Evolutionary conservation across 2,797 vertebrate genomes (phyloP).

Genomic region (Acomys russatus): DNA sequence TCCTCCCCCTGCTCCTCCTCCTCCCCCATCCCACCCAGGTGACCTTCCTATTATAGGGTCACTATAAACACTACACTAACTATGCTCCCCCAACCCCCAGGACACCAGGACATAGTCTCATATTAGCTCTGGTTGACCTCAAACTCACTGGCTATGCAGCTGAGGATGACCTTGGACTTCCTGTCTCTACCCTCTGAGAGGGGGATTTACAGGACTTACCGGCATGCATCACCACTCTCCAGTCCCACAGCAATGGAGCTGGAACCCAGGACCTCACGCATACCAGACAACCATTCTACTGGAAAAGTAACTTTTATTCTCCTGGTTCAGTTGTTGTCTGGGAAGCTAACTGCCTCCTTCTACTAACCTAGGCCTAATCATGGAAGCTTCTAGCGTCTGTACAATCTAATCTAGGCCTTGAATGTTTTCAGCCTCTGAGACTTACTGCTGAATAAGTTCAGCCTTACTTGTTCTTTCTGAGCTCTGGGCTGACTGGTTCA

Average conservation of each 20-base stretch:
- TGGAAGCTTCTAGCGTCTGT: too few species aligned
- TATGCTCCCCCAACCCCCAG: not conserved
- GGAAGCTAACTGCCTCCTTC: too few species aligned
- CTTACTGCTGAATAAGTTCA: too few species aligned
- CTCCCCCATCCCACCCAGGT: too few species aligned
- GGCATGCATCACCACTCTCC: not conserved
- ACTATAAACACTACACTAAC: not conserved
- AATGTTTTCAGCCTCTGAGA: too few species aligned
- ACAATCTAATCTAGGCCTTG: too few species aligned
- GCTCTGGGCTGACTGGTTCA: too few species aligned
- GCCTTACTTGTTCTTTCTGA: too few species aligned
- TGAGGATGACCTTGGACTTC: not conserved
- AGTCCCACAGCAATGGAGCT: not conserved
- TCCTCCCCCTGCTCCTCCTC: not conserved
- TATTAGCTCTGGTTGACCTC: not conserved
- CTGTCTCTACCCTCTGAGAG: not conserved
- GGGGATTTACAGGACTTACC: not conserved
- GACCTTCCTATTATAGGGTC: not conserved
- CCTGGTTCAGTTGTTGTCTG: too few species aligned
- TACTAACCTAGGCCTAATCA: too few species aligned
- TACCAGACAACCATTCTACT: not conserved
- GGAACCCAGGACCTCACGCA: not conserved
- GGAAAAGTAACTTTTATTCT: too few species aligned
- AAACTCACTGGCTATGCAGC: not conserved
- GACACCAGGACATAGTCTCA: not conserved